Conservation (phyloP, 2,888 invertebrate genomes). For the Xylota segnis region DNA sequence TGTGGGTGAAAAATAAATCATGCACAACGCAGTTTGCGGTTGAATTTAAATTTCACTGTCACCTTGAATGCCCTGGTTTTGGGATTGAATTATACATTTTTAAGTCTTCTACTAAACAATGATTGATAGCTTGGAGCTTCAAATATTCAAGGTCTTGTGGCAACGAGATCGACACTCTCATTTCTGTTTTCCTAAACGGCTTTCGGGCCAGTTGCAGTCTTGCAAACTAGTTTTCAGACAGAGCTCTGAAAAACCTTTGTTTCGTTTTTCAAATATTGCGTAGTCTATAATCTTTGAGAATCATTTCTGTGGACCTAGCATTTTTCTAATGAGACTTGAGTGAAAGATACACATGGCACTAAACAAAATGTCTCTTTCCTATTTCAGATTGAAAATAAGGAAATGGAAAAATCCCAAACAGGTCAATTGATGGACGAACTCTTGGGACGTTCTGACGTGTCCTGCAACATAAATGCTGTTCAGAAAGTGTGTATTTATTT, state of each 20-base stretch:
- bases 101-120: neutral
- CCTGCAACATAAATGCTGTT: constrained; percentile 79
- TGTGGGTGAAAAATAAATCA: constrained; percentile 53
- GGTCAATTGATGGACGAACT: constrained; percentile 78
- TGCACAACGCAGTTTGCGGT: constrained; percentile 46
- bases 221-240: no score
- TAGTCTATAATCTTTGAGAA: no score
- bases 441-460: constrained; percentile 78
- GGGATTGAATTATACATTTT: neutral
- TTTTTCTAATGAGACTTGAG: no score
- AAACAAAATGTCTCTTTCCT: neutral
- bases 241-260: no score
- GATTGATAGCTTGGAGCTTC: neutral
- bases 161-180: no score
- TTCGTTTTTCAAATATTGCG: no score
- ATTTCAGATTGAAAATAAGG: constrained; percentile 77
- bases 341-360: no score
- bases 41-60: neutral
- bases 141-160: neutral
- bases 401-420: constrained; percentile 78
- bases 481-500: constrained; percentile 80
- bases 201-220: no score
- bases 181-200: no score
- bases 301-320: no score
- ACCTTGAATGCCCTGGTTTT: constrained; percentile 6